Evolutionary conservation across 2,888 invertebrate species (phyloP).

Genomic region (Tiphia femorata): DNA sequence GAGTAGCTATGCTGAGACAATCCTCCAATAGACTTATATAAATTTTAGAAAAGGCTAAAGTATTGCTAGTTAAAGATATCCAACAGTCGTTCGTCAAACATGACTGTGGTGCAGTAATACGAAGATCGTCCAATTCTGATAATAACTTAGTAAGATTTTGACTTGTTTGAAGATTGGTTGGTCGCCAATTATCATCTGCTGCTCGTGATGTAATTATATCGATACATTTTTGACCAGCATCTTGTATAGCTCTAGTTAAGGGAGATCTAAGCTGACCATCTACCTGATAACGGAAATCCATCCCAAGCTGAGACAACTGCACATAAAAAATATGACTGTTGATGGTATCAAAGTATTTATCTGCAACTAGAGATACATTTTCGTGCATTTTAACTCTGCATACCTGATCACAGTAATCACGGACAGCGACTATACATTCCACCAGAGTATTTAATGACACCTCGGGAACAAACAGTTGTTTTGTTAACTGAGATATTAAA

Average conservation of each 20-base stretch:
- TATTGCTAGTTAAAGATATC: slow-evolving; percentile 84
- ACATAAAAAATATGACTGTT: too few species aligned
- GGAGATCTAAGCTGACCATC: slow-evolving; percentile 87
- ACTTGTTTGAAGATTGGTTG: slow-evolving; percentile 81
- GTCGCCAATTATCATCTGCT: slow-evolving; percentile 88
- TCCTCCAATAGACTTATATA: slow-evolving; percentile 82
- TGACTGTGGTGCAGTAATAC: slow-evolving; percentile 52
- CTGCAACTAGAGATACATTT: too few species aligned
- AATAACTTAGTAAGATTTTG: slow-evolving; percentile 58
- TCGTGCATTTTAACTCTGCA: background rate
- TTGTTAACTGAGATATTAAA: slow-evolving; percentile 84
- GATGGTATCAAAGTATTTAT: too few species aligned
- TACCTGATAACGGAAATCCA: slow-evolving; percentile 93
- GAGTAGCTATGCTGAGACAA: slow-evolving; percentile 80
- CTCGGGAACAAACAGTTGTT: slow-evolving; percentile 92
- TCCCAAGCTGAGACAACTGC: slow-evolving; percentile 76
- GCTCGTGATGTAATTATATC: slow-evolving; percentile 84
- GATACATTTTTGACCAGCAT: slow-evolving; percentile 84
- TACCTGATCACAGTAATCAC: slow-evolving; percentile 80
- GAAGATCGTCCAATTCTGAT: slow-evolving; percentile 60
- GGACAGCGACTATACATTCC: slow-evolving; percentile 86
- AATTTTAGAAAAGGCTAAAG: slow-evolving; percentile 83
- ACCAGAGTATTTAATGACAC: slow-evolving; percentile 86
- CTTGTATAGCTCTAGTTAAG: slow-evolving; percentile 80
- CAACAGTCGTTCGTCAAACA: slow-evolving; percentile 74